Base-by-base conservation (phyloP, 2,888 invertebrate genomes). In the Drosophila monieri region DNA sequence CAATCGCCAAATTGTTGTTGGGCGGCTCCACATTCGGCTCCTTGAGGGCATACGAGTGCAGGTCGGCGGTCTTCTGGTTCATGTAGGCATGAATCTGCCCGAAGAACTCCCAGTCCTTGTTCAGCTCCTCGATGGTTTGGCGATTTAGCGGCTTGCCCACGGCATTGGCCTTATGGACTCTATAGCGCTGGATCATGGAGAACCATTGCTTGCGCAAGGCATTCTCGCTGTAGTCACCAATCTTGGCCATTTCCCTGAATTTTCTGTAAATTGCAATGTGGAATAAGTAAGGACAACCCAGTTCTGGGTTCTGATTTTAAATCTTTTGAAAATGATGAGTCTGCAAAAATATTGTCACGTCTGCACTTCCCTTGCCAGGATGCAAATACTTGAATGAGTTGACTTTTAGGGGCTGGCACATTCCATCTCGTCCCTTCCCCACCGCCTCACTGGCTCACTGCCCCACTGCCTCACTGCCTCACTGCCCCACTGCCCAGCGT, bases 81-180 rank as follows among this genome's bases (percentile, higher is more conserved):
- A 90, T 90, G 30, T 88, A 91, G 3, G 76, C 74, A 46, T 90
- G 90, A 10, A 90, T 90, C 5, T 84, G 77, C n/a, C 86, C 83
- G 46, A 90, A 90, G 67, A 89, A 90, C 54, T 90, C 90, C 91
- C 91, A 90, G 53, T 91, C 91, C 52, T 88, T 80, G 59, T 88
- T 83, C 6, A 85, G 44, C 18, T 30, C 44, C 6, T 69, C 79
- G 18, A 80, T 76, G 58, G 48, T 49, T 8, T 76, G 51, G 8
- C 66, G 47, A 12, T 54, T 81, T 0, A 81, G 61, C 5, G 65
- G 65, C 3, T 58, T 60, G 15, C 47, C 62, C 5, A 43, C 57
- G 35, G 54, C 44, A 15, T 66, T 81, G 52, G 90, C 87, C 79
- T 91, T 91, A 14, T 88, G 89, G n/a, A 85, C 74, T 51, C 89